Evolutionary conservation across 2,888 invertebrate genomes (phyloP), one percentile per base, ranked within the genome.

Genomic region (Chalcis sispes): DNA sequence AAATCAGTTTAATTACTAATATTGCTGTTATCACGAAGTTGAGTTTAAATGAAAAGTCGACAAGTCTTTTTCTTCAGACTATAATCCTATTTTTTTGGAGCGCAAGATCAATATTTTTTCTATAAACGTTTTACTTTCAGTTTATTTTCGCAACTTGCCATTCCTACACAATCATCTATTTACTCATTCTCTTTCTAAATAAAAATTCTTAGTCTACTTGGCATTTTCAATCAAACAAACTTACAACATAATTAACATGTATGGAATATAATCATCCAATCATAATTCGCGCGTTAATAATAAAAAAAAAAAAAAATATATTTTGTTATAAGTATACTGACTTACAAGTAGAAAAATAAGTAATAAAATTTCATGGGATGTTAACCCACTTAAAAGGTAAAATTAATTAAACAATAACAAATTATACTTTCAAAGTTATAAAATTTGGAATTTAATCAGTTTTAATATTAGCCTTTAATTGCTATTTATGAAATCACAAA

Each of bases 71-170:
- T 65, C 65, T 56, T 65, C 29, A 56, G 52, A 56, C 48, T 58
- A 67, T 75, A 72, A 77, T 72, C 62, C 71, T 77, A 75, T 74
- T 74, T 77, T 77, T 77, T 77, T 32, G 59, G 59, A 74, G 62
- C 50, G 50, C 10, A 72, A 77, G 64, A 77, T 75, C 77, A 77
- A 77, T 77, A 77, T 77, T 77, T 74, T 75, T 77, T 74, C 77
- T 75, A 71, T 65, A 77, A 77, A 72, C 74, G 77, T 74, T 75
- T 74, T 74, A 77, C 70, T 77, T 77, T 64, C 77, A 77, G 71
- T 77, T 77, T 77, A 77, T 77, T 77, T 77, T 77, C 74, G 65
- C 74, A 52, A 70, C 73, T 73, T 59, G 27, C 50, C 64, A 42
- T 48, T 42, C 10, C 42, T 66, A 66, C 72, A 56, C 29, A 62